A percentile compares a stretch with the other conserved stretches of the same genome.
phyloP scores from a whole-genome alignment of 2,113 vertebrate genomes.

The Eptesicus fuscus region DNA sequence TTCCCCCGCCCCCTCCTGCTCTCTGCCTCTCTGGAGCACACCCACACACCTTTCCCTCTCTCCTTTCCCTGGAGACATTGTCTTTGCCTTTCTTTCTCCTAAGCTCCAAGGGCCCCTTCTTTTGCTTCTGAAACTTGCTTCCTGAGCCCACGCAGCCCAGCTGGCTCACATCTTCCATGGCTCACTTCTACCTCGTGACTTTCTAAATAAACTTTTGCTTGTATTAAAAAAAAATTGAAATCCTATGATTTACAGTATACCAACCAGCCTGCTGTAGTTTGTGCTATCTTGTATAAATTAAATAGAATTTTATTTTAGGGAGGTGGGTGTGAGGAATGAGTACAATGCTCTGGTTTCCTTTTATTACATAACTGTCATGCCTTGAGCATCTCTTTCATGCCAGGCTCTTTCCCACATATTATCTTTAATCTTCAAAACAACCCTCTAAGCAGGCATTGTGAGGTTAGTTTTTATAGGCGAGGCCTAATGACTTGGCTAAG shows the following conservation, averaged over 20 bases:
- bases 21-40: not conserved
- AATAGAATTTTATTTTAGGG: not conserved
- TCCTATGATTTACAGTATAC: not conserved
- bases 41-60: not conserved
- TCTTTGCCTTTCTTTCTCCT: not conserved
- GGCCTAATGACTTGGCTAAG: not conserved
- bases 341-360: not conserved
- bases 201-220: not conserved
- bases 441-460: not conserved
- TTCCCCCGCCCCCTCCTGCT: no score
- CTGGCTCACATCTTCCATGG: not conserved
- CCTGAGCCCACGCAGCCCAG: not conserved
- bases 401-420: not conserved
- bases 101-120: not conserved
- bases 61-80: not conserved
- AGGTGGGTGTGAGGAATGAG: not conserved
- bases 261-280: not conserved
- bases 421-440: not conserved
- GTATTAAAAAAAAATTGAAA: not conserved
- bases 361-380: not conserved
- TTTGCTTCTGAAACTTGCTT: not conserved
- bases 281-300: not conserved
- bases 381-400: not conserved
- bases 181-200: not conserved
- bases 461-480: not conserved